Conservation (phyloP, 23 tunicate species). For the Botrylloides violaceus region DNA sequence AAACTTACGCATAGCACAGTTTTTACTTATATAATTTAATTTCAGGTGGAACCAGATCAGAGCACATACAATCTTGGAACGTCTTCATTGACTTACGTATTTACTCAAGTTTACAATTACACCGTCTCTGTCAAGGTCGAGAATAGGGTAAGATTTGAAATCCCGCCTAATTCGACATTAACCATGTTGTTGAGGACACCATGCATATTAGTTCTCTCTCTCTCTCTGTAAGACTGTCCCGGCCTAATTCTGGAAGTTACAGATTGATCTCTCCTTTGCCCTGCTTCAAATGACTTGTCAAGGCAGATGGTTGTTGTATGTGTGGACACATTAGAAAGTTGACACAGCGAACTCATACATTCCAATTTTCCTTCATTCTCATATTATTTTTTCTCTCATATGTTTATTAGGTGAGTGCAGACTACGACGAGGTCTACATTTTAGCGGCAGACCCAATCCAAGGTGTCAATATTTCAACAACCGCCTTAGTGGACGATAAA, state of each 20-base stretch:
- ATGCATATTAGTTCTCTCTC: too few species aligned
- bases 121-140: conserved; percentile 15
- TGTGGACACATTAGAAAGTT: too few species aligned
- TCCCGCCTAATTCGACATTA: too few species aligned
- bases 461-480: conserved; percentile 15
- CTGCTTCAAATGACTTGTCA: too few species aligned
- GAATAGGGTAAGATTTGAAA: conserved; percentile 19
- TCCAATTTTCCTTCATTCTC: too few species aligned
- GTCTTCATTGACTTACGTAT: not conserved
- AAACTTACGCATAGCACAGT: too few species aligned
- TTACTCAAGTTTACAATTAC: conserved; percentile 9
- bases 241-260: too few species aligned
- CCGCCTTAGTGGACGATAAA: conserved; percentile 10
- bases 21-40: not conserved
- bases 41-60: conserved; percentile 13
- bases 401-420: conserved; percentile 34
- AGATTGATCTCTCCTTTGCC: too few species aligned
- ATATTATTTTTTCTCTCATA: not conserved
- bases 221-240: too few species aligned
- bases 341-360: too few species aligned
- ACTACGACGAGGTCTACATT: conserved; percentile 12
- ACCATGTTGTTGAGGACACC: too few species aligned
- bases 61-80: not conserved
- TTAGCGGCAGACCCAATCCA: conserved; percentile 34
- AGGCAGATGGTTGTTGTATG: too few species aligned